Base-by-base conservation (phyloP, 2,888 invertebrate species). In the Patella pellucida region DNA sequence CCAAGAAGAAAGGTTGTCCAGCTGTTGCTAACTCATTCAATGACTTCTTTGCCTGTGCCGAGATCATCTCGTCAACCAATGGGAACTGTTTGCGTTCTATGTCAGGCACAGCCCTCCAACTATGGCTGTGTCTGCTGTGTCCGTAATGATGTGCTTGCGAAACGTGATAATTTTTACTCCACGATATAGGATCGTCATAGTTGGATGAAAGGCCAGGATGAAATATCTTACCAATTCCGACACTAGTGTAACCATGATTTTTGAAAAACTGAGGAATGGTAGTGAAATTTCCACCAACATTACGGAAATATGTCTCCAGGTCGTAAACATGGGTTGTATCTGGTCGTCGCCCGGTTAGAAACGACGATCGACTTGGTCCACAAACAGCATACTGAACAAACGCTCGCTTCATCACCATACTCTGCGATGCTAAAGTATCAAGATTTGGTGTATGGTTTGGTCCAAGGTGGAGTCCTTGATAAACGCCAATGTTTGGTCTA, bases 221-320 rank as follows among this genome's bases (percentile, higher is more conserved):
- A 52, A 69, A 78, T 19, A 78, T 76, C 56, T 78, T 81, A 11
- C 83, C 83, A 19, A 79, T 75, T 15, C 83, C 82, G 23, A 75
- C 69, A 9, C 77, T 71, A 5, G 62, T 50, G 68, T 79, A 80
- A 2, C 82, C 83, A 41, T 83, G 75, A 14, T 79, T 52, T 69
- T 82, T 82, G 78, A 83, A 83, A 71, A 78, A 82, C 72, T 83
- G 76, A 3, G 83, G 83, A 27, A 82, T 75, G 1, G 82, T 83
- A 3, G 80, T 82, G 56, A 83, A 83, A 69, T 83, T 82, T 12
- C 81, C 81, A 1, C 78, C 78, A 2, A 76, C 76, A 0, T 73
- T 27, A 14, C 83, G 72, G 51, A 77, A 83, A 77, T 82, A 82
- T 0, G 72, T 56, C 0, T 73, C 1, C 4, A 82, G 76, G 69